A percentile compares a stretch with the other conserved stretches of the same genome.
These are phyloP conservation scores for Falco naumanni DNA, from an alignment of 2,797 vertebrate genomes.

Conservation along the genomic window DNA sequence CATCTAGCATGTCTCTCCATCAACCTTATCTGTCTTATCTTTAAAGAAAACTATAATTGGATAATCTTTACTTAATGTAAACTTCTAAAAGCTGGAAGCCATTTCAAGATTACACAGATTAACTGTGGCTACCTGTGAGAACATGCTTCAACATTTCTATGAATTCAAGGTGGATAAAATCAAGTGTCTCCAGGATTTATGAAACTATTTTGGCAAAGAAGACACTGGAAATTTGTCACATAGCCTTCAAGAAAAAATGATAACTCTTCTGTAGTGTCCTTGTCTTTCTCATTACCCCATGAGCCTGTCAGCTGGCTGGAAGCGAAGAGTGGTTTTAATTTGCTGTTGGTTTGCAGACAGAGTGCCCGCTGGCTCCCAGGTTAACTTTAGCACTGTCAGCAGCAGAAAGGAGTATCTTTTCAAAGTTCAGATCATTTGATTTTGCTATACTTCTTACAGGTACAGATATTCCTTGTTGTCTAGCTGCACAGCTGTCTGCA, in stretches of 20 bases:
- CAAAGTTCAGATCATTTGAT: background rate
- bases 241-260: constrained; percentile 13
- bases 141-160: constrained; percentile 43
- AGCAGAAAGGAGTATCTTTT: constrained; percentile 13
- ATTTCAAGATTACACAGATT: constrained; percentile 60
- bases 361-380: background rate
- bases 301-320: background rate
- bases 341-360: background rate
- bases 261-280: background rate
- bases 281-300: background rate
- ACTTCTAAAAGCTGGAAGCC: constrained; percentile 68
- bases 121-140: constrained; percentile 60
- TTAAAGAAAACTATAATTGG: constrained; percentile 68
- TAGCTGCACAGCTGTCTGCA: background rate
- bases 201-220: constrained; percentile 62
- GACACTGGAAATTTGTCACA: constrained; percentile 27
- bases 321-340: background rate
- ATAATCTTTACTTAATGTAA: constrained; percentile 72
- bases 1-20: constrained; percentile 21
- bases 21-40: constrained; percentile 58
- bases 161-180: constrained; percentile 48
- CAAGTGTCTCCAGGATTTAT: constrained; percentile 43
- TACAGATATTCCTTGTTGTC: background rate
- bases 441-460: background rate
- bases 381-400: background rate